These are phyloP conservation scores for Anthophora plumipes DNA, from an alignment of 2,888 invertebrate genomes.

Conservation along the genomic window DNA sequence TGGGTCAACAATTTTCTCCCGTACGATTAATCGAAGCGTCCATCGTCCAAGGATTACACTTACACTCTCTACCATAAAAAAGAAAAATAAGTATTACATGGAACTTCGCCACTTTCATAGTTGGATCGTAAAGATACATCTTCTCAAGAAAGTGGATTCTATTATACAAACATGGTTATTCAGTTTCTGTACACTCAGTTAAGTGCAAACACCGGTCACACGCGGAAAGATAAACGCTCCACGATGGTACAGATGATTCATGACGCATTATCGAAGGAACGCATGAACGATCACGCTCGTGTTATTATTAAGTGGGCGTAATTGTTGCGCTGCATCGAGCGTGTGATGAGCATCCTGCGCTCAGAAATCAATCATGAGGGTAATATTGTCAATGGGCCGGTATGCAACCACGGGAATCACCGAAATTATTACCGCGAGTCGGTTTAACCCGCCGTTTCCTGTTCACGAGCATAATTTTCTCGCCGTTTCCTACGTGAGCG, in stretches of 20 bases:
- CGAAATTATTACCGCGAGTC: slow-evolving; percentile 47
- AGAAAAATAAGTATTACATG: too few species aligned
- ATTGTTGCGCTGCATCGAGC: slow-evolving; percentile 27
- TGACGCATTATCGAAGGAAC: slow-evolving; percentile 34
- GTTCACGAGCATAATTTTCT: slow-evolving; percentile 54
- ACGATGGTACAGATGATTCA: slow-evolving; percentile 30
- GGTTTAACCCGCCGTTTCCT: slow-evolving; percentile 50
- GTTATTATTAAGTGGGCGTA: slow-evolving; percentile 53
- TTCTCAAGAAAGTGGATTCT: not conserved
- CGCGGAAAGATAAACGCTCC: not conserved
- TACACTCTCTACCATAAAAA: too few species aligned
- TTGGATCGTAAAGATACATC: not conserved
- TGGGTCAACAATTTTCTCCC: too few species aligned
- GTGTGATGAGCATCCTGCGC: slow-evolving; percentile 4
- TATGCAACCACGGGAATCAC: slow-evolving; percentile 1
- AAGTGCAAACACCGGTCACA: slow-evolving; percentile 41
- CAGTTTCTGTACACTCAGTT: slow-evolving; percentile 6
- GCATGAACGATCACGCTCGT: slow-evolving; percentile 5
- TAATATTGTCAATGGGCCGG: slow-evolving; percentile 36
- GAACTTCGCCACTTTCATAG: too few species aligned
- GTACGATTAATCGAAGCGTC: too few species aligned
- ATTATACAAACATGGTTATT: not conserved
- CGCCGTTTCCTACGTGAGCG: slow-evolving; percentile 8
- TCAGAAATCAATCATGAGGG: slow-evolving; percentile 57
- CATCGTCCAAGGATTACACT: too few species aligned